Evolutionary conservation across 2,113 vertebrate species (phyloP).

Genomic region (Oryzias javanicus): DNA sequence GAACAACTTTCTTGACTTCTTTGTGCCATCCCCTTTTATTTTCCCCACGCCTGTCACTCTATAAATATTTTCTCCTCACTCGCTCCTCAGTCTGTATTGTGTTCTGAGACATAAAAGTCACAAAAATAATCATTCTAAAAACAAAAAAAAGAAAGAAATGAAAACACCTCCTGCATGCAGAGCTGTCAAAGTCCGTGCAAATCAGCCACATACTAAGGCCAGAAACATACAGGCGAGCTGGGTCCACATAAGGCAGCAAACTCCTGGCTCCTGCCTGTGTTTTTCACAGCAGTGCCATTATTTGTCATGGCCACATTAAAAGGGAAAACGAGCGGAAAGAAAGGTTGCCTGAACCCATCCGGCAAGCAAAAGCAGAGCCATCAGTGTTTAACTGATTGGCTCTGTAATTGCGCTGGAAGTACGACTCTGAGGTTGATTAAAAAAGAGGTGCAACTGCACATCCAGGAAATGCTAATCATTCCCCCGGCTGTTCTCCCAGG

Average conservation of each 20-base stretch:
- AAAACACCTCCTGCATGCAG: conserved; percentile 16
- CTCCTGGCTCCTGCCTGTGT: conserved; percentile 9
- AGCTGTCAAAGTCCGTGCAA: conserved; percentile 17
- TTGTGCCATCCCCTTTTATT: background rate
- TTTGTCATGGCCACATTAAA: conserved; percentile 24
- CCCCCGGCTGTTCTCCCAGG: conserved; percentile 28
- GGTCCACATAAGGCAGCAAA: conserved; percentile 1
- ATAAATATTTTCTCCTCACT: conserved; percentile 37
- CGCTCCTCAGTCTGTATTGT: conserved; percentile 21
- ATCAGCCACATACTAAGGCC: conserved; percentile 22
- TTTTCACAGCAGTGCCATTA: conserved; percentile 11
- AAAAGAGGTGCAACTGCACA: conserved; percentile 51
- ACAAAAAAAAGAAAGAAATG: conserved; percentile 1
- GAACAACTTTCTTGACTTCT: background rate
- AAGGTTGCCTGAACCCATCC: conserved; percentile 25
- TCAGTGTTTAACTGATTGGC: conserved; percentile 53
- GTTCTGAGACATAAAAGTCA: conserved; percentile 35
- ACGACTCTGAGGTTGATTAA: conserved; percentile 43
- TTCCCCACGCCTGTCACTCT: conserved; percentile 2
- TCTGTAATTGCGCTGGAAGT: conserved; percentile 54
- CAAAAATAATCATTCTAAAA: conserved; percentile 42
- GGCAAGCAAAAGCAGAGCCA: conserved; percentile 24
- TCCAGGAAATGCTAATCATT: conserved; percentile 66
- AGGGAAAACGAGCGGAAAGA: conserved; percentile 16
- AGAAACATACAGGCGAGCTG: conserved; percentile 6